Base-by-base conservation (phyloP, 30 jellyfish, hydroid and myxozoan genomes). In the Haliclystus octoradiatus region DNA sequence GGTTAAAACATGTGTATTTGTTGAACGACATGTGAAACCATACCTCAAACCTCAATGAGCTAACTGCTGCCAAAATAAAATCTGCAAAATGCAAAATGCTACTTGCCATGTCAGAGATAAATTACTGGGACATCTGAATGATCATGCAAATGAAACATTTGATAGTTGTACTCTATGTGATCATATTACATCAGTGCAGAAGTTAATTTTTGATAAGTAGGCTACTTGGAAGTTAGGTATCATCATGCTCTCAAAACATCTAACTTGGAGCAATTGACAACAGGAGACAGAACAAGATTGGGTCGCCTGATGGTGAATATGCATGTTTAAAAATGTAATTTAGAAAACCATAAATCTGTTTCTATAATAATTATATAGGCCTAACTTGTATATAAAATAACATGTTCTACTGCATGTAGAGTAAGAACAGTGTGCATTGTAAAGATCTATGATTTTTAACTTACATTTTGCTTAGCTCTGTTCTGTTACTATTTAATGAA, bases 261-360 rank as follows among this genome's bases (percentile, higher is more conserved):
- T 19, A 40, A 40, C 19, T 19, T 40, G 9, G 57, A 40, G 14
- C 9, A 19, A 5, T 9, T 19, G 9, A 40, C 57, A 5, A 19
- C 57, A 5, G 57, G 57, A 9, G 57, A 40, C 19, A 9, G 57
- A 40, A 40, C 57, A 40, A 9, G 57, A 40, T 19, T 40, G 19
- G 57, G 57, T 19, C 9, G 57, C 19, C 19, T 40, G 57, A 40
- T 40, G 57, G 57, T 40, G 19, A 40, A 40, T 40, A 5, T 40
- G 57, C 57, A 40, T 40, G 57, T 40, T 40, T 40, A 40, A 40
- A n/a, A n/a, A n/a, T n/a, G n/a, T n/a, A n/a, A n/a, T n/a, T n/a
- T n/a, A n/a, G n/a, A n/a, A n/a, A n/a, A n/a, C n/a, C n/a, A n/a
- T n/a, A n/a, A n/a, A n/a, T n/a, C n/a, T n/a, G n/a, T n/a, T n/a